Base-by-base conservation (phyloP, 1,140 invertebrate genomes). In the Drosophila cardini region DNA sequence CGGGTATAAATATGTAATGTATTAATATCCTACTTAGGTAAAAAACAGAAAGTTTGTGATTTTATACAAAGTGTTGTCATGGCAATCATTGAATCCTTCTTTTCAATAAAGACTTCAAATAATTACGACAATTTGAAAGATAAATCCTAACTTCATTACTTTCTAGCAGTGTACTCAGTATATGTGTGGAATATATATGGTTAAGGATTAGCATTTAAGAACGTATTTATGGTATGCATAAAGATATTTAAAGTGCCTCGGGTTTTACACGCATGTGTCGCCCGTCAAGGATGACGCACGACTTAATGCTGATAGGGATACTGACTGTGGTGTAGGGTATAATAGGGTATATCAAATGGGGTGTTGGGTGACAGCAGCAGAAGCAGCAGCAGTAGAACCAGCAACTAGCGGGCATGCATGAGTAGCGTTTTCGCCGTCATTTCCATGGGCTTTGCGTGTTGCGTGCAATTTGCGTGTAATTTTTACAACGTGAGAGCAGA, bases 381-480 rank as follows among this genome's bases (percentile, higher is more conserved):
- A 83, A 79, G 73, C 30, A 4, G 21, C 21, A 26, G 21, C 21
- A 26, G 21, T 21, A 21, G 21, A 26, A 4, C 0, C 82, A 79
- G 73, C 30, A 81, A 87, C 69, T 85, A 78, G 80, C 77, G 81
- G 73, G 65, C 77, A 75, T 84, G 82, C 82, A 85, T 81, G 82
- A 85, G 70, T 81, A 78, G 81, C 81, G 75, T 75, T 85, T 73
- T 84, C 65, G 78, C 38, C 79, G 83, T 86, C 83, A 87, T 87
- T 87, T 79, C 72, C 83, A 89, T 76, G 71, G 65, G 71, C 60
- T 87, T 86, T 55, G 83, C 83, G 84, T 87, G 83, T 87, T 89
- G 83, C 84, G 83, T 87, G 83, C 83, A 87, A 87, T 87, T 87
- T 87, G 83, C 83, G 84, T 87, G 83, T 89, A 87, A 87, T 89